Conservation (phyloP, 2,888 invertebrate species). For the Andrena hattorfiana region DNA sequence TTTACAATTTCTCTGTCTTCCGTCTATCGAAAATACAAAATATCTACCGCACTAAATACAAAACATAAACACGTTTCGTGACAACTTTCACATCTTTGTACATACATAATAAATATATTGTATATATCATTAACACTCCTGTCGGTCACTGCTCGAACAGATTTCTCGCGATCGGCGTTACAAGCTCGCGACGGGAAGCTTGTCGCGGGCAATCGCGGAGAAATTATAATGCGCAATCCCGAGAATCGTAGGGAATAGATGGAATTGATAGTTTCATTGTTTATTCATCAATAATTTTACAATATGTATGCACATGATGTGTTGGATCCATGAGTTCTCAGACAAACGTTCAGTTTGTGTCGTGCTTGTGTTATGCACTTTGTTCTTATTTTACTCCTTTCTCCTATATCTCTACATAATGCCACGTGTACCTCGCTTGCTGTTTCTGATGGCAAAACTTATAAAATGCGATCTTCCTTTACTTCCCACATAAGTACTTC, state of each 20-base stretch:
- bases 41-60: constrained; percentile 61
- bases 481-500: constrained; percentile 58
- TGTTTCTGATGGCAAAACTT: constrained; percentile 74
- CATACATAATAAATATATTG: constrained; percentile 71
- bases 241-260: constrained; percentile 44
- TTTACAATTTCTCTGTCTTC: constrained; percentile 35
- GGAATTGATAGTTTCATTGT: constrained; percentile 76
- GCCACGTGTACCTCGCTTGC: constrained; percentile 74
- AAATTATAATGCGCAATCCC: constrained; percentile 20
- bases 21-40: constrained; percentile 51
- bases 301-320: constrained; percentile 79
- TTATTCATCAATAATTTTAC: constrained; percentile 83
- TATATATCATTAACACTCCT: constrained; percentile 42
- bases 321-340: constrained; percentile 75
- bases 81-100: constrained; percentile 72
- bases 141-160: neutral
- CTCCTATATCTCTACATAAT: constrained; percentile 74
- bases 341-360: constrained; percentile 74
- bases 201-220: constrained; percentile 13
- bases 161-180: no score
- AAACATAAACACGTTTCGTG: constrained; percentile 51
- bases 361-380: constrained; percentile 72
- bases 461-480: constrained; percentile 70
- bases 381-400: constrained; percentile 66
- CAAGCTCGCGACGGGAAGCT: neutral